Conservation (phyloP, 2,797 vertebrate species). For the Ciconia nigra region DNA sequence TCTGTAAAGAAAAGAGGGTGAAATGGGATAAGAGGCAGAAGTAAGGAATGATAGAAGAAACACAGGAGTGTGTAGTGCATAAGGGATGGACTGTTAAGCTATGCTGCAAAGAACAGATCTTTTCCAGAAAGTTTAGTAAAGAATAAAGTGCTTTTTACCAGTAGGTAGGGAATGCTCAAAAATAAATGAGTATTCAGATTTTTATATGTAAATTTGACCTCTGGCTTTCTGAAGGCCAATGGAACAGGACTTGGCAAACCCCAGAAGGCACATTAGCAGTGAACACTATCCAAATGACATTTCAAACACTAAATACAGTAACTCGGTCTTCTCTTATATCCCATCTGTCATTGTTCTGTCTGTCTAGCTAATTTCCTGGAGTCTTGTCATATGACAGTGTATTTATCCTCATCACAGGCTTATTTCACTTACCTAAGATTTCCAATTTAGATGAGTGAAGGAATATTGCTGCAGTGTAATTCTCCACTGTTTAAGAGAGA, state of each 20-base stretch:
- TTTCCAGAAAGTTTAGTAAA: not conserved
- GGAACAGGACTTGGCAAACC: not conserved
- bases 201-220: not conserved
- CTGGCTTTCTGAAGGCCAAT: not conserved
- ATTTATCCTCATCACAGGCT: not conserved
- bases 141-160: not conserved
- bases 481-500: not conserved
- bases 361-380: not conserved
- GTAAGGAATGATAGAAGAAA: not conserved
- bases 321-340: not conserved
- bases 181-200: not conserved
- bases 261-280: not conserved
- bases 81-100: not conserved
- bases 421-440: not conserved
- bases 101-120: not conserved
- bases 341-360: not conserved
- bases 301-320: conserved; percentile 1
- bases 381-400: not conserved
- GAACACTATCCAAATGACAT: not conserved
- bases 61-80: too few relatives aligned
- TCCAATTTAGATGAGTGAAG: not conserved
- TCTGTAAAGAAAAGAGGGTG: not conserved
- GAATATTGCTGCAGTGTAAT: not conserved
- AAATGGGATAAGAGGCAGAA: not conserved
- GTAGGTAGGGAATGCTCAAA: not conserved